Evolutionary conservation across 2,113 vertebrate species (phyloP), one percentile per base, ranked within the genome.

Genomic region (Loxodonta africana): DNA sequence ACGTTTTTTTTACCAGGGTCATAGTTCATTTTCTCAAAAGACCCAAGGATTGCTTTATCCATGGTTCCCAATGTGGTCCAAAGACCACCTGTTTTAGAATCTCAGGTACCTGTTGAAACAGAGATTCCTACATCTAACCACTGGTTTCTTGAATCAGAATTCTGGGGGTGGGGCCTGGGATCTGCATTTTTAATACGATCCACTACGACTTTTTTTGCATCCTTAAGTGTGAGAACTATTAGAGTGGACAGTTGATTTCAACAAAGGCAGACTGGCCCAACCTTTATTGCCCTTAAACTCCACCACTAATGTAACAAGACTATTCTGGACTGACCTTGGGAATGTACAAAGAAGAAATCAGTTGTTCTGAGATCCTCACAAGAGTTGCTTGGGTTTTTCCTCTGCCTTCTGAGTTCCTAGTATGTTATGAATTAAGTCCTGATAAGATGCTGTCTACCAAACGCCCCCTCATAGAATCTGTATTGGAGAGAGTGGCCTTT

Each of bases 61-160:
- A 0, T 33, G 18, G 26, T 83, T 37, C 41, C 51, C 33, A 1
- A 8, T 26, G 46, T 51, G 67, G 69, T 44, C 28, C 5, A 1
- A 14, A 1, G 44, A 62, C 17, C 33, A 28, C 8, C 9, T 93
- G 46, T 51, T 0, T 77, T 88, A 77, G 26, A 83, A 62, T 18
- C 41, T 28, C 30, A 11, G 20, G 8, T 20, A 25, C 48, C 17
- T 94, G 5, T 78, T 51, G 48, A 44, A 84, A 67, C 6, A 1
- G 30, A 5, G 10, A 5, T n/a, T 20, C 44, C 67, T 37, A 3
- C 15, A 3, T 67, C 33, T 7, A 46, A 11, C 2, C 4, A 0
- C 28, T 51, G 51, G 63, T 37, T 28, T 67, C 1, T 6, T 17
- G 30, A 46, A 51, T 76, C 6, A 46, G 46, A 85, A n/a, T 83